Conservation (phyloP, 2,888 invertebrate species). For the Nowickia ferox region DNA sequence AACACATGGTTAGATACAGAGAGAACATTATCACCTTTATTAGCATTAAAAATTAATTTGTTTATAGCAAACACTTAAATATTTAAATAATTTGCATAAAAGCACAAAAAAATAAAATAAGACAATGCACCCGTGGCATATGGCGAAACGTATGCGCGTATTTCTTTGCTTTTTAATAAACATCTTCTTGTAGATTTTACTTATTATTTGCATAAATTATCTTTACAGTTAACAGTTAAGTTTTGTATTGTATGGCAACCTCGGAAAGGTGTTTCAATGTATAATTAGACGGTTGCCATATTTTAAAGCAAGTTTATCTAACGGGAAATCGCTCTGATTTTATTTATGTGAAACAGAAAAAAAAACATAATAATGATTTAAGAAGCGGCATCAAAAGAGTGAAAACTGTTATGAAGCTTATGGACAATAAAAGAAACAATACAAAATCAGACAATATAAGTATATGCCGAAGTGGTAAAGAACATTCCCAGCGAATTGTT, state of each 20-base stretch:
- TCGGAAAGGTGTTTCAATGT: not conserved
- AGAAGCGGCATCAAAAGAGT: not conserved
- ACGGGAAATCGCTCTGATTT: not conserved
- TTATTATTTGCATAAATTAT: not conserved
- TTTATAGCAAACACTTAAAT: not conserved
- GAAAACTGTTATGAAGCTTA: no score
- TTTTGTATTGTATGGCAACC: conserved; percentile 5
- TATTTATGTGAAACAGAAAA: not conserved
- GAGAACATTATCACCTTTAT: not conserved
- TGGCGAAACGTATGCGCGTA: not conserved
- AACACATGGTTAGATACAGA: no score
- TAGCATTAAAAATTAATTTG: not conserved
- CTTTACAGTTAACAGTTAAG: not conserved
- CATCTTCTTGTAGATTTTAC: not conserved
- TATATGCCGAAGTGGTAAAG: no score
- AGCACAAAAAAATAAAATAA: not conserved
- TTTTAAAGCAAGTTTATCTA: not conserved
- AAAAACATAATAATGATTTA: not conserved
- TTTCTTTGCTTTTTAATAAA: not conserved
- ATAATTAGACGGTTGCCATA: not conserved
- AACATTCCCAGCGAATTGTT: no score
- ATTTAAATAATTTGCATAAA: conserved; percentile 17
- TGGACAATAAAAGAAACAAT: no score
- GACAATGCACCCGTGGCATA: not conserved
- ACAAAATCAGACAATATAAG: no score